These are phyloP conservation scores for Microctonus brassicae DNA, from an alignment of 2,888 invertebrate genomes.

Conservation along the genomic window DNA sequence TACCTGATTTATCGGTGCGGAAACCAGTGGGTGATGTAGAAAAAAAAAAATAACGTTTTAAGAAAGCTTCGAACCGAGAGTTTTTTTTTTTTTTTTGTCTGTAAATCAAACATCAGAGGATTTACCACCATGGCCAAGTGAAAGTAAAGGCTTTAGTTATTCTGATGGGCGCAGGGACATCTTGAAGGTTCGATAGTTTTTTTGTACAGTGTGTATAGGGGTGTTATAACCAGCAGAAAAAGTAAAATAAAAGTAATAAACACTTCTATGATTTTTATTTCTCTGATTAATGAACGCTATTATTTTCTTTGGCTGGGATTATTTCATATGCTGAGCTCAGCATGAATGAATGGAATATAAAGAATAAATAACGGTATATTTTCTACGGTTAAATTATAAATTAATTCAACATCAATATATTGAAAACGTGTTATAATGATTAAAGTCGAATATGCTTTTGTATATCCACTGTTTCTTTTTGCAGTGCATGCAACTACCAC, in stretches of 20 bases:
- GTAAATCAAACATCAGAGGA: slow-evolving; percentile 17
- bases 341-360: neutral
- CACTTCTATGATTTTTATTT: too few species aligned
- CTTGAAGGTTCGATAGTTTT: slow-evolving; percentile 40
- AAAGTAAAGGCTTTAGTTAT: slow-evolving; percentile 23
- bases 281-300: too few species aligned
- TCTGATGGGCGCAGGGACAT: slow-evolving; percentile 16
- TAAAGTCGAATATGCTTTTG: neutral
- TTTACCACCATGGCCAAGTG: slow-evolving; percentile 2
- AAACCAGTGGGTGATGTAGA: neutral
- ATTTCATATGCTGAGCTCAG: too few species aligned
- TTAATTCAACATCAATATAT: too few species aligned
- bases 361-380: too few species aligned
- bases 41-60: neutral
- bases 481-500: slow-evolving; percentile 2
- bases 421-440: slow-evolving; percentile 7
- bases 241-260: too few species aligned
- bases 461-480: neutral
- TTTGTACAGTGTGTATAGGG: neutral
- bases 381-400: too few species aligned
- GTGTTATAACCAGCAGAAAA: neutral
- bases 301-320: too few species aligned
- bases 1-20: slow-evolving; percentile 27
- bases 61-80: slow-evolving; percentile 1
- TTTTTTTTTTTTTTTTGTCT: slow-evolving; percentile 2